Base-by-base conservation (phyloP, 2,113 vertebrate genomes). In the Eira barbara region DNA sequence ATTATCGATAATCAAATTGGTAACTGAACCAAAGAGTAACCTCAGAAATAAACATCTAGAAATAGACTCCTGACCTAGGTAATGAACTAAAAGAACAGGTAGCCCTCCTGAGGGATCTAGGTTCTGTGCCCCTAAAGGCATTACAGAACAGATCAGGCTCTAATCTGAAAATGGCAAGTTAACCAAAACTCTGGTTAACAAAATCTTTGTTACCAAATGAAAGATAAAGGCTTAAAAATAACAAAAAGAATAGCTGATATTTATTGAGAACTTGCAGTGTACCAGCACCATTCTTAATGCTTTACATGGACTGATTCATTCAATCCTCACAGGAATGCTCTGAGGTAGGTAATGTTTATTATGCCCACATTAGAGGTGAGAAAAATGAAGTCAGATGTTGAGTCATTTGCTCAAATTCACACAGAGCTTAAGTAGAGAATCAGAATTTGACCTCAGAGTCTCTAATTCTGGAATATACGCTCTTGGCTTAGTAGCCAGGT, bases 21-120 rank as follows among this genome's bases (percentile, higher is more conserved):
- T 42, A 90, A 79, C 20, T 29, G 49, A 31, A 55, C 23, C 42
- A 80, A 93, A 71, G 27, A 89, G 21, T 59, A 49, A 80, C 73
- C 71, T 96, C 81, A 74, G 81, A 96, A 96, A 88, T 47, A 94
- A 94, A 55, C 31, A 94, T 86, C 71, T 57, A 49, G 29, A 89
- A 83, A 42, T 36, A 89, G 23, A 69, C 18, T 47, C 18, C 45
- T 52, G 8, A 78, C 34, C 31, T 29, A 69, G 34, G 21, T 73
- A 94, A 71, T 65, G 15, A 89, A 45, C 31, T 69, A 36, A 90
- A 97, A 82, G 31, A 71, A 39, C 1, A 71, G 78, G 88, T 11
- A 65, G 25, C 7, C 73, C 63, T 73, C 17, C 73, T 18, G 29
- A 95, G n/a, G 8, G 23, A 65, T 57, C 34, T 12, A 65, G 59